Evolutionary conservation across 64 coral and sea anemone genomes (phyloP), one percentile per base, ranked within the genome.

Genomic region (Actinia equina): DNA sequence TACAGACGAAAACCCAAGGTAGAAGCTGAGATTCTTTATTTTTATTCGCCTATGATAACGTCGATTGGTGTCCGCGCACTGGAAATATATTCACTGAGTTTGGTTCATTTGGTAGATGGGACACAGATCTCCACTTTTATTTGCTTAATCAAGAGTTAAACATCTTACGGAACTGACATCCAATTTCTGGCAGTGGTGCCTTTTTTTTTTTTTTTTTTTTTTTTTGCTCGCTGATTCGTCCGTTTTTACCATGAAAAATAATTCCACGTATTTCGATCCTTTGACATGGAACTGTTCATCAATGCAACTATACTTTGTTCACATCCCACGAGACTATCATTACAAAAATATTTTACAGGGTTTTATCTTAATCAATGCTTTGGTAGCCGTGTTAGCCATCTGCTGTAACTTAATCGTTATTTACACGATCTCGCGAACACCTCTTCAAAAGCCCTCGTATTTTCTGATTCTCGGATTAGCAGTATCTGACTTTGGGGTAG

Each of bases 401-500:
- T 74, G 78, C 41, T 49, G 78, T 52, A 81, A 81, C 49, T 20
- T 49, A 17, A 5, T 81, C 49, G 78, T 81, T 37, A 81, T 81
- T 11, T 81, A 81, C 22, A 81, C 15, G 5, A 81, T 81, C 17
- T 49, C 43, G 7, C 42, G 43, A 1, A 81, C 78, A 9, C 7
- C 17, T 52, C 49, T 81, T 20, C 49, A 81, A 10, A 49, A 44
- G 43, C 78, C 78, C 45, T 52, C 45, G 20, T 81, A 81, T 49
- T 81, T 81, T 22, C 78, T 81, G 19, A 49, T 81, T 52, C 41
- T 81, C 20, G 77, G 55, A 56, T 23, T 91, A 10, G 71, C 89
- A 23, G 55, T 91, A 14, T 85, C 82, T 53, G 89, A 91, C 77
- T 76, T 86, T 60, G 69, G 41, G 20, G 52, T 79, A 5, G 89